These are phyloP conservation scores for Spodoptera littoralis DNA, from an alignment of 2,888 invertebrate species.

Conservation along the genomic window DNA sequence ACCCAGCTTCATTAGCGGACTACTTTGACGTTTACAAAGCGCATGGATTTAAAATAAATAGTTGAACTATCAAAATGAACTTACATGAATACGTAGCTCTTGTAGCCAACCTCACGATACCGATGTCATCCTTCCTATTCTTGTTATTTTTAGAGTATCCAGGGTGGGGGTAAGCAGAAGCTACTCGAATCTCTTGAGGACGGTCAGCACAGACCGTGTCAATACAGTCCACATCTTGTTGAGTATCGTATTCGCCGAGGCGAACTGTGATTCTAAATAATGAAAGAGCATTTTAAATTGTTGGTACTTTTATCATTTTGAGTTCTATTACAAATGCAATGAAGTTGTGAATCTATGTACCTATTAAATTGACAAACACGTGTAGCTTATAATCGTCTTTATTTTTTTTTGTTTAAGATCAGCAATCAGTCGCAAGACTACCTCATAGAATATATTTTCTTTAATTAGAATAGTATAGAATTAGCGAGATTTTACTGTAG, in stretches of 20 bases:
- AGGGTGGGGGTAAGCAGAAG: conserved; percentile 90
- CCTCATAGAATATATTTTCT: no score
- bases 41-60: neutral
- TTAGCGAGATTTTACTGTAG: no score
- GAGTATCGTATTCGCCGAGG: conserved; percentile 91
- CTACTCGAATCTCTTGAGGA: conserved; percentile 90
- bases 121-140: conserved; percentile 89
- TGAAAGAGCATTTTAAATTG: neutral
- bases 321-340: no score
- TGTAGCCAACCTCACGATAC: conserved; percentile 84
- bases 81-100: conserved; percentile 81
- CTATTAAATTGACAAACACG: no score
- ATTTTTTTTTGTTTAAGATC: no score
- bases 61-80: conserved; percentile 26
- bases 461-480: no score
- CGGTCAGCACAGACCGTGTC: conserved; percentile 89
- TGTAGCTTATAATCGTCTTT: no score
- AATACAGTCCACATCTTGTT: conserved; percentile 89
- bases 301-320: no score
- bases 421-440: no score
- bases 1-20: no score
- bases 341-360: neutral
- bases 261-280: conserved; percentile 85
- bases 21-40: no score
- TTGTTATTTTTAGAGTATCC: conserved; percentile 84